Evolutionary conservation across 2,113 vertebrate species (phyloP).

Genomic region (Eurystomus gularis): DNA sequence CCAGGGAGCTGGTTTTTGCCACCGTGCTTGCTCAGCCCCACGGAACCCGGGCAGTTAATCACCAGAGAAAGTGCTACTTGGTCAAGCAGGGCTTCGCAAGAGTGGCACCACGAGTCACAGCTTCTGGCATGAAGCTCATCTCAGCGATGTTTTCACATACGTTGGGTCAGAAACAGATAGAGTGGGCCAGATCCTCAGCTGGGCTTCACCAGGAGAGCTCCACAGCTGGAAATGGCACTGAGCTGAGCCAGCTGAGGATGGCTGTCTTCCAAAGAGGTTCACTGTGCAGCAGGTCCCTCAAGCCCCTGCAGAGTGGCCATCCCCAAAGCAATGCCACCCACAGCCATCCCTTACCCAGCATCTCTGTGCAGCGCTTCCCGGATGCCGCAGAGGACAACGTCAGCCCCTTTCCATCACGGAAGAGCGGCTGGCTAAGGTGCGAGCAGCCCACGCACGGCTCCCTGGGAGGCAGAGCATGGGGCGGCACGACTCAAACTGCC

Average conservation of each 20-base stretch:
- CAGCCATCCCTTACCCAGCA: not conserved
- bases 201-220: accelerated
- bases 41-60: accelerated
- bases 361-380: not conserved
- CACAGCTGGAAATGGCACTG: not conserved
- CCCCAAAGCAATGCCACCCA: not conserved
- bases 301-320: not conserved
- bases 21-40: not conserved
- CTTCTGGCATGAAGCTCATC: accelerated
- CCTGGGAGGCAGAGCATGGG: not conserved
- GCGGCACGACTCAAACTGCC: not conserved
- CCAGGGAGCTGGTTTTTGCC: not conserved
- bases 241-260: not conserved
- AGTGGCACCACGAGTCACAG: not conserved
- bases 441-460: not conserved
- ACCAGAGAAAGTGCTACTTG: not conserved
- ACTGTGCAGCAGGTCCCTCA: not conserved
- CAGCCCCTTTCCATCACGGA: not conserved
- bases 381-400: not conserved
- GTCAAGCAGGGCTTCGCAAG: not conserved
- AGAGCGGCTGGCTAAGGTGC: not conserved
- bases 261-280: not conserved
- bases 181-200: not conserved
- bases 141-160: accelerated
- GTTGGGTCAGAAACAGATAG: not conserved